phyloP scores from a whole-genome alignment of 2,888 invertebrate genomes.

The Tetrapedia diversipes region DNA sequence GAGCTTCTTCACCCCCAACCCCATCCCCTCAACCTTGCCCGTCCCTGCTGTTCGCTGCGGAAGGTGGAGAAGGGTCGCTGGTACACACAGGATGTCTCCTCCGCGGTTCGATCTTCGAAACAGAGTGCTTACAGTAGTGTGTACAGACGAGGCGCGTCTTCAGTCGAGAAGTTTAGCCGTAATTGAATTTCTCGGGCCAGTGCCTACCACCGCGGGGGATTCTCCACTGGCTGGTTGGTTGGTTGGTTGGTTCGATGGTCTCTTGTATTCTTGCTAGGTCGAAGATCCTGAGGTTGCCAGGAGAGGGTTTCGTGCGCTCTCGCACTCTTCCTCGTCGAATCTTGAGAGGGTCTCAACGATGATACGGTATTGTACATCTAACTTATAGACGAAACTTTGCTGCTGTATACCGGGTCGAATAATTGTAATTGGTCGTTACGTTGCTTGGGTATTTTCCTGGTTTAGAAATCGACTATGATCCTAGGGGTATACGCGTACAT shows the following conservation, averaged over 20 bases:
- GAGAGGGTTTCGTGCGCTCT: conserved; percentile 69
- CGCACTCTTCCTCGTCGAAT: conserved; percentile 24
- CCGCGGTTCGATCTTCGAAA: conserved; percentile 67
- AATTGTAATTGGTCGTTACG: neutral
- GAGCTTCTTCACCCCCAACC: neutral
- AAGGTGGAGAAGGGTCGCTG: conserved; percentile 53
- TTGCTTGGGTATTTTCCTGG: neutral
- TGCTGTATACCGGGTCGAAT: neutral
- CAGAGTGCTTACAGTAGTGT: conserved; percentile 72
- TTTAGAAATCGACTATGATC: too few species aligned
- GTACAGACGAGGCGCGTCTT: conserved; percentile 70
- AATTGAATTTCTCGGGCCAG: conserved; percentile 82
- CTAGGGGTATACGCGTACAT: too few species aligned
- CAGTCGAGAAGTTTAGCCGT: conserved; percentile 81
- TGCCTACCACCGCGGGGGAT: conserved; percentile 78
- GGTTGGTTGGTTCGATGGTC: conserved; percentile 62
- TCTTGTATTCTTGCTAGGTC: conserved; percentile 63
- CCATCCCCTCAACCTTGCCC: too few species aligned
- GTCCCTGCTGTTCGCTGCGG: too few species aligned
- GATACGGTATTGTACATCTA: conserved; percentile 65
- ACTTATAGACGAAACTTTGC: conserved; percentile 44
- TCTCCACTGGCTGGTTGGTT: conserved; percentile 64
- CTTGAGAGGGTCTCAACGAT: neutral
- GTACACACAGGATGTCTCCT: conserved; percentile 61
- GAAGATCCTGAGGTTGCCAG: conserved; percentile 62